Base-by-base conservation (phyloP, 2,797 vertebrate genomes). In the Siniperca undulata region DNA sequence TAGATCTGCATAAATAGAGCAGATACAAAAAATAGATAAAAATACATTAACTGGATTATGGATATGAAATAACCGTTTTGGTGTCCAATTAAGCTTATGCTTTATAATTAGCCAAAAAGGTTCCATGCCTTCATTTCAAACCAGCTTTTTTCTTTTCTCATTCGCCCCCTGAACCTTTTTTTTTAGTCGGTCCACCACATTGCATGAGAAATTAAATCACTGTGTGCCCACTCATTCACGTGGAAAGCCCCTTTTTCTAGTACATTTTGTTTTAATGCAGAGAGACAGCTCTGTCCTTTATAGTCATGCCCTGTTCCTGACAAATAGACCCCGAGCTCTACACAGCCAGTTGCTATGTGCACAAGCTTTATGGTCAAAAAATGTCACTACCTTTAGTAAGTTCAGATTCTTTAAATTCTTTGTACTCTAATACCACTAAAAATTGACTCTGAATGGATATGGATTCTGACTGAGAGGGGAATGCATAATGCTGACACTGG, bases 61-160 rank as follows among this genome's bases (percentile, higher is more conserved):
- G 82, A 93, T 92, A 86, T 90, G 82, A 94, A 94, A 94, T 88
- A 88, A 93, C 80, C 75, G 74, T 93, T 94, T 94, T 92, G 88
- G 90, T 95, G 95, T 95, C 89, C 91, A 95, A 93, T 96, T 94
- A 94, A 90, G 86, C 81, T 90, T 92, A 88, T 77, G 76, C 79
- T 92, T 94, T 93, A 93, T 95, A 95, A 95, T 93, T 90, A 95
- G 86, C 82, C 77, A 66, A 89, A 92, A 88, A 80, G 79, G 84
- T 87, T 85, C 67, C 48, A 80, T 90, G 83, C 82, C 77, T 90
- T 88, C 61, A 83, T 90, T 91, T 89, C 73, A 80, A 56, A 74
- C 59, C 48, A 70, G 48, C 12, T 38, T 74, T 79, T 84, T 77
- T 75, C 30, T 83, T 38, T 61, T 71, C 58, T 69, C 46, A 59